Percentiles rank a stretch among this genome's conserved stretches.
These are phyloP conservation scores for Caenorhabditis sp. DNA, from an alignment of 2,888 invertebrate species.

Conservation along the genomic window DNA sequence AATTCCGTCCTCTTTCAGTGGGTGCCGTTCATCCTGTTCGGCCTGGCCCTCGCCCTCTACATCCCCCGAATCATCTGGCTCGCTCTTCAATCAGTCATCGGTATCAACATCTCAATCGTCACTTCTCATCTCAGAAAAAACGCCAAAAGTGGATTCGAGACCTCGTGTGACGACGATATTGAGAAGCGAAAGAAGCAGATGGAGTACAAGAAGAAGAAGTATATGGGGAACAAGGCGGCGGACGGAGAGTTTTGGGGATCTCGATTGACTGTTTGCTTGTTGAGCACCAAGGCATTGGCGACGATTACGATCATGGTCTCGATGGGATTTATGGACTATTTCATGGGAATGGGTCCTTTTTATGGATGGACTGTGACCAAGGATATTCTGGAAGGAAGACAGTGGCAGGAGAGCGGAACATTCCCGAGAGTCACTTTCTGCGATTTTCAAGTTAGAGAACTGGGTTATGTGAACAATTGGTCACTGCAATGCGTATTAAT, in stretches of 20 bases:
- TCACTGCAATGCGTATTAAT: constrained; percentile 81
- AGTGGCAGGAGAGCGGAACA: constrained; percentile 82
- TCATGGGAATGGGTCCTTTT: constrained; percentile 54
- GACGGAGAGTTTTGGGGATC: constrained; percentile 51
- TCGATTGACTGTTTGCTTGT: constrained; percentile 52
- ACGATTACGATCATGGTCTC: constrained; percentile 46
- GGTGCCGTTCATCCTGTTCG: constrained; percentile 82
- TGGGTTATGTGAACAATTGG: constrained; percentile 74
- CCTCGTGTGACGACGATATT: constrained; percentile 27
- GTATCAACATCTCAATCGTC: constrained; percentile 66
- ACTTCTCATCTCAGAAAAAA: constrained; percentile 59
- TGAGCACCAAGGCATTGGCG: constrained; percentile 61
- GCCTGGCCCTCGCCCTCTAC: constrained; percentile 76
- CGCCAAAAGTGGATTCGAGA: constrained; percentile 40
- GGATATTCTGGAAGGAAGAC: constrained; percentile 77
- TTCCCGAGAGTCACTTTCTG: constrained; percentile 82
- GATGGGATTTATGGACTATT: constrained; percentile 63
- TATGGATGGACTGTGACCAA: constrained; percentile 65
- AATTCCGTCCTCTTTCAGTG: constrained; percentile 76
- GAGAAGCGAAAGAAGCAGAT: constrained; percentile 33
- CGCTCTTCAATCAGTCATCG: constrained; percentile 74
- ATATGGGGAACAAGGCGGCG: not conserved
- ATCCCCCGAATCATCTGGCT: constrained; percentile 79
- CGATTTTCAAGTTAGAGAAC: constrained; percentile 77
- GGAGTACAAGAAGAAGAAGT: constrained; percentile 30